Conservation (phyloP, 2,888 invertebrate genomes). For the Sceliomorpha sp. region DNA sequence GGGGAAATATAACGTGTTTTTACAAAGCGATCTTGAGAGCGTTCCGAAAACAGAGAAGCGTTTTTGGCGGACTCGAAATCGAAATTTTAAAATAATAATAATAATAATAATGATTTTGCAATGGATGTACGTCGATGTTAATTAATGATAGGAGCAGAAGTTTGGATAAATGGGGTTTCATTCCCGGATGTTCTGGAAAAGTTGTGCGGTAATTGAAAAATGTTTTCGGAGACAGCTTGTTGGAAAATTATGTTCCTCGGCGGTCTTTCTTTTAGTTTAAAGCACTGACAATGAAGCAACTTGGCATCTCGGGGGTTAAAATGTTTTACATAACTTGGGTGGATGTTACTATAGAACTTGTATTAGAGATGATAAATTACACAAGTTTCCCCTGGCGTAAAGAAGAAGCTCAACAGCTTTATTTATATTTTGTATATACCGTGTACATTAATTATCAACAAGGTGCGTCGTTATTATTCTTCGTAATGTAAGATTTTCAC, state of each 20-base stretch:
- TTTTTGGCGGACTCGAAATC: too few species aligned
- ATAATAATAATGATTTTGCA: too few species aligned
- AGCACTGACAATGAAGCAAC: slow-evolving; percentile 41
- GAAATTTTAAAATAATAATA: too few species aligned
- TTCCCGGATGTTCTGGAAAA: too few species aligned
- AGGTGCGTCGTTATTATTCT: slow-evolving; percentile 28
- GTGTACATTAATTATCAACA: slow-evolving; percentile 16
- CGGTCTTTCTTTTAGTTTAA: slow-evolving; percentile 21
- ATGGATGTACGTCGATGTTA: too few species aligned
- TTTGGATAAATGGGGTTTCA: too few species aligned
- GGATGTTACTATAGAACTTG: slow-evolving; percentile 26
- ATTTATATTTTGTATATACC: slow-evolving; percentile 35
- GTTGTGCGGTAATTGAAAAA: too few species aligned
- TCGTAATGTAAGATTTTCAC: slow-evolving; percentile 31
- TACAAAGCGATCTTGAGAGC: too few species aligned
- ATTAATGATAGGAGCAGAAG: too few species aligned
- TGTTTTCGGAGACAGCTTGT: too few species aligned
- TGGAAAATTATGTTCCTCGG: neutral
- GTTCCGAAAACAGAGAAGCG: too few species aligned
- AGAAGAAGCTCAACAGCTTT: slow-evolving; percentile 39
- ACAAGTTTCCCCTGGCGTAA: slow-evolving; percentile 27
- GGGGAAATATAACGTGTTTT: too few species aligned
- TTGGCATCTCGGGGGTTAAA: slow-evolving; percentile 41
- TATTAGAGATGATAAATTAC: slow-evolving; percentile 34
- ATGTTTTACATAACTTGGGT: slow-evolving; percentile 46